phyloP scores from a whole-genome alignment of 2,888 invertebrate genomes.

The Zaprionus bogoriensis region DNA sequence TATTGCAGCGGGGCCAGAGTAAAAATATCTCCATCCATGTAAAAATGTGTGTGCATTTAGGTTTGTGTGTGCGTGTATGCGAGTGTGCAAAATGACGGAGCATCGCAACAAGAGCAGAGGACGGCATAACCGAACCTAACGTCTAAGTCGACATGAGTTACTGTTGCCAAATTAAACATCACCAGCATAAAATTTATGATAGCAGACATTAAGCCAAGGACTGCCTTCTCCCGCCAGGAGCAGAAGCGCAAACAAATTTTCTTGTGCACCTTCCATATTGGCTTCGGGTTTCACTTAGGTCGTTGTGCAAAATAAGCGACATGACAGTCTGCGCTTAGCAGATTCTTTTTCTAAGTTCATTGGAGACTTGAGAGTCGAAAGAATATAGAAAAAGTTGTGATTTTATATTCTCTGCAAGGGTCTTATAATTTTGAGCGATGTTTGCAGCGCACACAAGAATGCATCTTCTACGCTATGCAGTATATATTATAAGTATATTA shows the following conservation, averaged over 20 bases:
- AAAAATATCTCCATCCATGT: constrained; percentile 42
- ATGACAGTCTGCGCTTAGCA: neutral
- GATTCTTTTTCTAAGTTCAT: neutral
- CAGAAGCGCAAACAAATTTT: constrained; percentile 45
- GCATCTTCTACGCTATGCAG: no score
- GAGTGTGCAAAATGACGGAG: constrained; percentile 48
- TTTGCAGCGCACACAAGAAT: no score
- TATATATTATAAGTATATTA: no score
- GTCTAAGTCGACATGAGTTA: constrained; percentile 73
- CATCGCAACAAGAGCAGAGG: constrained; percentile 3
- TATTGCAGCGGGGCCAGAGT: constrained; percentile 29
- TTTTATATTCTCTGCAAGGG: no score
- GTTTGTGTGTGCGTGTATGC: neutral
- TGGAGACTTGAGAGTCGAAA: neutral
- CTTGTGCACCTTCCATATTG: constrained; percentile 10
- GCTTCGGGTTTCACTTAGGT: neutral
- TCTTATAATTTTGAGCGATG: no score
- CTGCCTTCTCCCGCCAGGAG: constrained; percentile 21
- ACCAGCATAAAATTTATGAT: constrained; percentile 78
- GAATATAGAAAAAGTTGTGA: neutral
- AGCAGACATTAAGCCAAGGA: constrained; percentile 61
- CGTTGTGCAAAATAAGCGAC: neutral
- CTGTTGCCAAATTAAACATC: constrained; percentile 79
- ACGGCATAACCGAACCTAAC: constrained; percentile 31
- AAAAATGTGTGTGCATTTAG: neutral